Evolutionary conservation across 2,113 vertebrate genomes (phyloP).

Genomic region (Chlorodrepanis virens): DNA sequence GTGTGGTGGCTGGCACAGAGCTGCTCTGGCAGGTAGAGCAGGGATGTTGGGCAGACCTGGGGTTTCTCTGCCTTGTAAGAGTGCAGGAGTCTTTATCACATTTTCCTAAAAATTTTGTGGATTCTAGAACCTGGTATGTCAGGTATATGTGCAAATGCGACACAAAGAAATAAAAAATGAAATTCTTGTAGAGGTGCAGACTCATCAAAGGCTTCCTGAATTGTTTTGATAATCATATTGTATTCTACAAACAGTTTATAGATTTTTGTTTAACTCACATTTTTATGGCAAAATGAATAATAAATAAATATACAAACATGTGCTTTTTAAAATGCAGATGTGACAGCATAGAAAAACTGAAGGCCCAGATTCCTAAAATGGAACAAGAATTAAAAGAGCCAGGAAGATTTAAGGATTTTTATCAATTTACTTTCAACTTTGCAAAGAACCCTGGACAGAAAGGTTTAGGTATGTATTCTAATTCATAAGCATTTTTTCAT

Average conservation of each 20-base stretch:
- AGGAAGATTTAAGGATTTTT: conserved; percentile 89
- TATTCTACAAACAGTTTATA: background rate
- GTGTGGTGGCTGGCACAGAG: background rate
- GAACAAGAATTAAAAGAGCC: conserved; percentile 88
- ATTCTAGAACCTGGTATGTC: background rate
- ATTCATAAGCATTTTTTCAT: background rate
- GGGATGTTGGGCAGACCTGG: background rate
- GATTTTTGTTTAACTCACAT: background rate
- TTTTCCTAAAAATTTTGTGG: background rate
- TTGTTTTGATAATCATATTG: background rate
- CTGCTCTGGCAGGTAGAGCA: background rate
- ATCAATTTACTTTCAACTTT: conserved; percentile 91
- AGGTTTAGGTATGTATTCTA: conserved; percentile 83
- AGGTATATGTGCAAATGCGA: background rate
- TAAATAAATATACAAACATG: background rate
- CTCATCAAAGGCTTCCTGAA: background rate
- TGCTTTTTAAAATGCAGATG: conserved; percentile 75
- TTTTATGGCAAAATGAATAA: background rate
- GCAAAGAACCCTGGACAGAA: conserved; percentile 88
- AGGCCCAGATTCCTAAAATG: conserved; percentile 88
- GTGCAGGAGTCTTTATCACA: background rate
- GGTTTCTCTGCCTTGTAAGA: background rate
- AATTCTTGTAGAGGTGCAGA: background rate
- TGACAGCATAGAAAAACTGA: conserved; percentile 89
- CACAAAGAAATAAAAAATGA: background rate